Conservation (phyloP, 1,140 invertebrate genomes). For the Drosophila nannoptera region DNA sequence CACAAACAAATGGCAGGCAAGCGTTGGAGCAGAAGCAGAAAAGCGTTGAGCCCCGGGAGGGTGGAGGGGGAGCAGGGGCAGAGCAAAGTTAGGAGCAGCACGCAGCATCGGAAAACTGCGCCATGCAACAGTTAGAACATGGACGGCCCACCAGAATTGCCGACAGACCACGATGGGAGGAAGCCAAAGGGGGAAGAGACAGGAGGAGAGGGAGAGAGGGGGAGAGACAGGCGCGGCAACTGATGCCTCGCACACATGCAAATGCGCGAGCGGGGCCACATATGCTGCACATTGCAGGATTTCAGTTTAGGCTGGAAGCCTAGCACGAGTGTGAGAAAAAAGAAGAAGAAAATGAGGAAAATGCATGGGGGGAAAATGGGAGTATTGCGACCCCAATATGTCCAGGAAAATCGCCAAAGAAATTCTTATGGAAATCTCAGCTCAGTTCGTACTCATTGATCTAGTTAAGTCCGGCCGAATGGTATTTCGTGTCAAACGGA, state of each 20-base stretch:
- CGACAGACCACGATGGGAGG: not conserved
- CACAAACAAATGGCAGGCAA: slow-evolving; percentile 64
- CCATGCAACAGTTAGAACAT: slow-evolving; percentile 66
- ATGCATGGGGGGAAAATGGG: not conserved
- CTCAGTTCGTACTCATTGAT: too few relatives aligned
- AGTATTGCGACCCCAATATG: not conserved
- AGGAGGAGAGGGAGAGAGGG: not conserved
- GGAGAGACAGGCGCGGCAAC: slow-evolving; percentile 16
- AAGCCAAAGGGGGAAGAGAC: not conserved
- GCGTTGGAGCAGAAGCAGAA: slow-evolving; percentile 28
- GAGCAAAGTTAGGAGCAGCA: too few relatives aligned
- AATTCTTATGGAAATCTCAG: too few relatives aligned
- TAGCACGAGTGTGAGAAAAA: slow-evolving; percentile 14
- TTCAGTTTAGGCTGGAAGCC: slow-evolving; percentile 57
- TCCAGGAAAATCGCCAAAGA: too few relatives aligned
- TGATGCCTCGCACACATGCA: too few relatives aligned
- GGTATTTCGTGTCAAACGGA: too few relatives aligned
- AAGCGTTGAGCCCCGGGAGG: too few relatives aligned
- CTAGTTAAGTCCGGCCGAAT: too few relatives aligned
- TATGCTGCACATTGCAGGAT: slow-evolving; percentile 59
- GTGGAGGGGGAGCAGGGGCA: too few relatives aligned
- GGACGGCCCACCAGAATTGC: slow-evolving; percentile 15
- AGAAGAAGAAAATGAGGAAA: not conserved
- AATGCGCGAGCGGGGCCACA: slow-evolving; percentile 51
- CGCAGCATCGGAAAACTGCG: slow-evolving; percentile 36